A percentile compares a stretch with the other conserved stretches of the same genome.
Evolutionary conservation across 1,140 invertebrate genomes (phyloP).

Genomic region (Bursaphelenchus mucronatus): DNA sequence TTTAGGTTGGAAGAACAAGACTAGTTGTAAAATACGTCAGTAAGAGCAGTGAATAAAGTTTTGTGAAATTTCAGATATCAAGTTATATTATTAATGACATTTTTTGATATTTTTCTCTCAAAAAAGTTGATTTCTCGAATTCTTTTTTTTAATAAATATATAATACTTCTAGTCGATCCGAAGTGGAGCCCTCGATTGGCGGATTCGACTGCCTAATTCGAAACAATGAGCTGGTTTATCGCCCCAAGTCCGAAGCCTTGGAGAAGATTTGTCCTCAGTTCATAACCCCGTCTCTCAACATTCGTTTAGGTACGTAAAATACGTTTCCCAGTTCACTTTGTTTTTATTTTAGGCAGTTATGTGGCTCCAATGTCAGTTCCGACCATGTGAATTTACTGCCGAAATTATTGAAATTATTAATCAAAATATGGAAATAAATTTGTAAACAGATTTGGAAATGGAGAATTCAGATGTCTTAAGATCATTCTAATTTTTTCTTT

Average conservation of each 20-base stretch:
- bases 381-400: neutral
- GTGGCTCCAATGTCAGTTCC: conserved; percentile 14
- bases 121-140: conserved; percentile 3
- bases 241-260: conserved; percentile 31
- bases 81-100: too few relatives aligned
- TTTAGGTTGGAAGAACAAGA: too few relatives aligned
- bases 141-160: too few relatives aligned
- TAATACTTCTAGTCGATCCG: conserved; percentile 39
- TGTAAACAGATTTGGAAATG: conserved; percentile 10
- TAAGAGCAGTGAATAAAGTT: too few relatives aligned
- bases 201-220: conserved; percentile 48
- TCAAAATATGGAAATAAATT: neutral
- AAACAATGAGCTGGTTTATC: conserved; percentile 42
- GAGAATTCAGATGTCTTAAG: too few relatives aligned
- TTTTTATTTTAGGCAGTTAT: conserved; percentile 20
- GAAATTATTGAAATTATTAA: neutral
- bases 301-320: conserved; percentile 40
- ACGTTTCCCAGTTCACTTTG: too few relatives aligned
- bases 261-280: conserved; percentile 25
- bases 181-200: conserved; percentile 41
- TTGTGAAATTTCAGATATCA: too few relatives aligned
- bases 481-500: conserved; percentile 3
- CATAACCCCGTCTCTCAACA: conserved; percentile 40
- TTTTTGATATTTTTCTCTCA: too few relatives aligned
- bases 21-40: too few relatives aligned